Evolutionary conservation across 2,888 invertebrate species (phyloP), one percentile per base, ranked within the genome.

Genomic region (Lithophane leautieri): DNA sequence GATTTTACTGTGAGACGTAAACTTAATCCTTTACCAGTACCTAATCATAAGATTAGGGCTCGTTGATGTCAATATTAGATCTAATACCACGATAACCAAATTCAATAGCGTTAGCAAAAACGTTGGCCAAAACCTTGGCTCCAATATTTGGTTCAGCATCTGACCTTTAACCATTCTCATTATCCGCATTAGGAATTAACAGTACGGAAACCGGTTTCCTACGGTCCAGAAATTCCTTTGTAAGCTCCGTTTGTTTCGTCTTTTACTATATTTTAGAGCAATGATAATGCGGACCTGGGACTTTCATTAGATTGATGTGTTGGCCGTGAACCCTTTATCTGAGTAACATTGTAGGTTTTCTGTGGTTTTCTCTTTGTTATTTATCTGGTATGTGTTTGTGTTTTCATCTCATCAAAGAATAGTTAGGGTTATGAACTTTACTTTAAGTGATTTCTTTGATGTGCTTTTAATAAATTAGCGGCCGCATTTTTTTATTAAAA

Each of bases 171-270:
- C 78, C 75, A 73, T 76, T 83, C 83, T 84, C 79, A 82, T 87
- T 87, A 87, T 81, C 79, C 75, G 69, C 72, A 86, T 82, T 78
- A 81, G 83, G 78, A 82, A 87, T 86, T 86, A 88, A 88, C 84
- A 88, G 85, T 86, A 86, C 63, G 84, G 80, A 89, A 90, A 89
- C 86, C 81, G 82, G 88, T 89, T 67, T 88, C 65, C 68, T 83
- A 60, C 82, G 81, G 70, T 86, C 78, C 84, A 81, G 79, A 84
- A 84, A 86, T 86, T 82, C 83, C 86, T 88, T 87, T 83, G 74
- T 79, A 73, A 78, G 78, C 79, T 77, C 60, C 76, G 79, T 81
- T 88, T 86, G 77, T 82, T 83, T 78, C 68, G 70, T 76, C 71
- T 85, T 87, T 89, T 85, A 89, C 83, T 78, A 84, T 82, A 82